These are phyloP conservation scores for Saccostrea glomerata DNA, from an alignment of 1,140 invertebrate species.

Conservation along the genomic window DNA sequence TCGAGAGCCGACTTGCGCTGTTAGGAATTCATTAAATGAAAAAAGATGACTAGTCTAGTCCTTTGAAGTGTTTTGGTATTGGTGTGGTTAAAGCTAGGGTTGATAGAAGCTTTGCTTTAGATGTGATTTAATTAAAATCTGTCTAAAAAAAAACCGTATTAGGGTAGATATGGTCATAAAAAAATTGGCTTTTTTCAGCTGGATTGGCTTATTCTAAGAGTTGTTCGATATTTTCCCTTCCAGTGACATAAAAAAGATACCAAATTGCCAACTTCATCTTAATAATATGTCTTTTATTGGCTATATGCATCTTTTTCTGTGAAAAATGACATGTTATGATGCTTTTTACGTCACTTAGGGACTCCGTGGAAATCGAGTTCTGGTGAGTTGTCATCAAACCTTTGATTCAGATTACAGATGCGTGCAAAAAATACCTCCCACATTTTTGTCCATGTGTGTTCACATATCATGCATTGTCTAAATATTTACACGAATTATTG, in stretches of 20 bases:
- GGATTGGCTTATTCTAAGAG: not conserved
- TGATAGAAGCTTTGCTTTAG: not conserved
- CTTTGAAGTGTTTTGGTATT: not conserved
- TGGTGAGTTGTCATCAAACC: not conserved
- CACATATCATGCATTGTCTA: not conserved
- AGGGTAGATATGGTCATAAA: too few species aligned
- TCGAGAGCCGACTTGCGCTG: too few species aligned
- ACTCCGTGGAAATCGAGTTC: constrained; percentile 40
- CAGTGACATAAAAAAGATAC: too few species aligned
- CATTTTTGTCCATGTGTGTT: not conserved
- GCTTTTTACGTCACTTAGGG: not conserved
- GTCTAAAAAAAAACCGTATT: not conserved
- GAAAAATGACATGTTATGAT: not conserved
- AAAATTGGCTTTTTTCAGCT: not conserved
- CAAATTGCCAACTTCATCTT: too few species aligned
- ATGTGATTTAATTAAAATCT: not conserved
- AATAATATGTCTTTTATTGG: too few species aligned
- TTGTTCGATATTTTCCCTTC: too few species aligned
- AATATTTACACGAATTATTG: too few species aligned
- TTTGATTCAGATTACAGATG: not conserved
- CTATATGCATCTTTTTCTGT: not conserved
- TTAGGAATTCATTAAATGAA: not conserved
- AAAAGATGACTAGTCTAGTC: not conserved
- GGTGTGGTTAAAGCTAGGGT: not conserved
- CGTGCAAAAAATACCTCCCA: not conserved